phyloP scores from a whole-genome alignment of 2,113 vertebrate species.

The Falcunculus frontatus region DNA sequence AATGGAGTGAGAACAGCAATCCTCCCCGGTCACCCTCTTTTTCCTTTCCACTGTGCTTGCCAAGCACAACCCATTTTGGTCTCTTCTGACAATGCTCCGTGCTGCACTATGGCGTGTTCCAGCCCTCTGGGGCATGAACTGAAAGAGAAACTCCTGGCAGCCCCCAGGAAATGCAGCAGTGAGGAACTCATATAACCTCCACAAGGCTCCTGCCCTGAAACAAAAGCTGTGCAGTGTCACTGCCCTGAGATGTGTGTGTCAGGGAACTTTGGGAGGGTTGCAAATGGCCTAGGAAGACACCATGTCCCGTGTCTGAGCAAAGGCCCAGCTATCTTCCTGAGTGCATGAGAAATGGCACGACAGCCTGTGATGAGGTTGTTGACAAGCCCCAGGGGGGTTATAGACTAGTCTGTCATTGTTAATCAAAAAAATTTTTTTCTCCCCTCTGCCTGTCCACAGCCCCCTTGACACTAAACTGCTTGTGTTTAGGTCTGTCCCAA shows the following conservation, averaged over 20 bases:
- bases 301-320: accelerated
- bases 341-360: neutral
- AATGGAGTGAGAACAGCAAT: conserved; percentile 55
- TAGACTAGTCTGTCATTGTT: neutral
- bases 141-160: neutral
- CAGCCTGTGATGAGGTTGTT: neutral
- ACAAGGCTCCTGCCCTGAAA: neutral
- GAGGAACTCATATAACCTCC: neutral
- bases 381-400: neutral
- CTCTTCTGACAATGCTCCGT: neutral
- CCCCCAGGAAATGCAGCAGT: neutral
- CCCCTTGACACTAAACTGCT: neutral
- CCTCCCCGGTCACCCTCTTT: conserved; percentile 49
- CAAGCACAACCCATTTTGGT: conserved; percentile 25
- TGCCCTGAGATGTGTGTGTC: neutral
- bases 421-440: neutral
- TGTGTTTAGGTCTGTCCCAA: neutral
- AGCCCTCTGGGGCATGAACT: neutral
- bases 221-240: neutral
- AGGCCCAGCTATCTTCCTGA: neutral
- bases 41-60: conserved; percentile 54
- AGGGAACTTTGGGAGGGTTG: neutral
- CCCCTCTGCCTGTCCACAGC: neutral
- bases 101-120: neutral
- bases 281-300: neutral